These are phyloP conservation scores for Calypte anna DNA, from an alignment of 2,113 vertebrate genomes.

Conservation along the genomic window DNA sequence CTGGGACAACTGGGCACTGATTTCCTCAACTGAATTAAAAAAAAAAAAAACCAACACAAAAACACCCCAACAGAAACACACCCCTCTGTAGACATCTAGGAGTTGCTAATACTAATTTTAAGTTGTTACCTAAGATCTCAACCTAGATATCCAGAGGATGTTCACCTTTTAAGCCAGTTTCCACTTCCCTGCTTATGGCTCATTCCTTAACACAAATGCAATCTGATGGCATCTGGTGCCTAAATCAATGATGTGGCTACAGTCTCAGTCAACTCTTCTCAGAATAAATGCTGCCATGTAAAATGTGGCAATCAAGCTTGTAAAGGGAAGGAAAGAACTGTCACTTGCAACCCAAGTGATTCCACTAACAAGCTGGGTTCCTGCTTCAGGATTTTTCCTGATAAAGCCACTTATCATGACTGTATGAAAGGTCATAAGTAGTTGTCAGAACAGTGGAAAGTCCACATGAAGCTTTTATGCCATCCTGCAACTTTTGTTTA, in stretches of 20 bases:
- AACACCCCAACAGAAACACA: neutral
- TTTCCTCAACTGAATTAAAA: neutral
- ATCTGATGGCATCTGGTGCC: neutral
- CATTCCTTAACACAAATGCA: conserved; percentile 17
- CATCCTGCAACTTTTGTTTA: neutral
- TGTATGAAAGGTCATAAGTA: conserved; percentile 2
- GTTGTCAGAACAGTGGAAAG: conserved; percentile 26
- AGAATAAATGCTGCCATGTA: conserved; percentile 52
- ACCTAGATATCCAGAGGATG: neutral
- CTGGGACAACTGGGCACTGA: neutral
- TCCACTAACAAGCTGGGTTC: conserved; percentile 37
- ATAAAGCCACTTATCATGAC: conserved; percentile 36
- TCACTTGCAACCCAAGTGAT: conserved; percentile 27
- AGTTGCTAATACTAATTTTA: neutral
- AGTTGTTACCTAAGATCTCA: neutral
- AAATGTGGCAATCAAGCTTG: conserved; percentile 43
- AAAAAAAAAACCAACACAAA: neutral
- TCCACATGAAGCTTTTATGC: conserved; percentile 4
- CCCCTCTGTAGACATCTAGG: neutral
- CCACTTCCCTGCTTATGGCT: neutral
- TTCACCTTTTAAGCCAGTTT: conserved; percentile 33
- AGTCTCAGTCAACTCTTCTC: conserved; percentile 15
- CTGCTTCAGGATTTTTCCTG: conserved; percentile 31
- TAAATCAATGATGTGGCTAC: conserved; percentile 9
- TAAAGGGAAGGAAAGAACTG: conserved; percentile 40